These are phyloP conservation scores for Scaptomyza tumidula DNA, from an alignment of 2,888 invertebrate species.

Conservation along the genomic window DNA sequence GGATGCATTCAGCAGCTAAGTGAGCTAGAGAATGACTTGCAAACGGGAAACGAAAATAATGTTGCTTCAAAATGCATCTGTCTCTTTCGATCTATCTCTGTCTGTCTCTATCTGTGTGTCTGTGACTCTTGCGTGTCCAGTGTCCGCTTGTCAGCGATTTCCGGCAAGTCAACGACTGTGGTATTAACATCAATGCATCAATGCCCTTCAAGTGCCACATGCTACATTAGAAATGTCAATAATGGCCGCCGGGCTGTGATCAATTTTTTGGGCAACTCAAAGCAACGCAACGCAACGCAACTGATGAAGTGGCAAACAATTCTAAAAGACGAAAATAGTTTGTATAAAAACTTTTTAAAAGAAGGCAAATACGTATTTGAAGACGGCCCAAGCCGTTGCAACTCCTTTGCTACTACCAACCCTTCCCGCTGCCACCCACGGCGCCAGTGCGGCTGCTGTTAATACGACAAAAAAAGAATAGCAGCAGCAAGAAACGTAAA, in stretches of 20 bases:
- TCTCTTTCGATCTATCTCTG: neutral
- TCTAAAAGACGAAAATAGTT: conserved; percentile 43
- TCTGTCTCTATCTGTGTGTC: neutral
- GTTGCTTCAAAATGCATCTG: neutral
- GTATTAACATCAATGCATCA: conserved; percentile 40
- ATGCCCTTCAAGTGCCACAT: conserved; percentile 28
- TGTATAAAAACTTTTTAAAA: conserved; percentile 41
- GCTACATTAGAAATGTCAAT: conserved; percentile 56
- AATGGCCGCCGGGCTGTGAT: conserved; percentile 22
- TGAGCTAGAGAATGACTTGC: conserved; percentile 31
- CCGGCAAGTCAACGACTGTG: conserved; percentile 36
- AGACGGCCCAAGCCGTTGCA: conserved; percentile 15
- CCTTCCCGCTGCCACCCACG: conserved; percentile 9
- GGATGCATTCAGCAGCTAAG: conserved; percentile 41
- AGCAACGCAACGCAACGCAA: neutral
- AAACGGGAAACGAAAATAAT: conserved; percentile 6
- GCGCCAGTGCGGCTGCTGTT: conserved; percentile 63
- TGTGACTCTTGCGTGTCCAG: neutral
- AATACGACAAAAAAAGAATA: conserved; percentile 73
- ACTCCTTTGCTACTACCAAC: neutral
- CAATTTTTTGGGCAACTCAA: conserved; percentile 34
- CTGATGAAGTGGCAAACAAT: conserved; percentile 57
- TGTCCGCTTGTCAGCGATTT: conserved; percentile 12
- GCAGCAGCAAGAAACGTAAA: conserved; percentile 55
- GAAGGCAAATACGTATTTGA: conserved; percentile 65